Percentiles rank a stretch among this genome's conserved stretches.
phyloP scores from a whole-genome alignment of 2,888 invertebrate genomes.

The Cryptus viduatorius region DNA sequence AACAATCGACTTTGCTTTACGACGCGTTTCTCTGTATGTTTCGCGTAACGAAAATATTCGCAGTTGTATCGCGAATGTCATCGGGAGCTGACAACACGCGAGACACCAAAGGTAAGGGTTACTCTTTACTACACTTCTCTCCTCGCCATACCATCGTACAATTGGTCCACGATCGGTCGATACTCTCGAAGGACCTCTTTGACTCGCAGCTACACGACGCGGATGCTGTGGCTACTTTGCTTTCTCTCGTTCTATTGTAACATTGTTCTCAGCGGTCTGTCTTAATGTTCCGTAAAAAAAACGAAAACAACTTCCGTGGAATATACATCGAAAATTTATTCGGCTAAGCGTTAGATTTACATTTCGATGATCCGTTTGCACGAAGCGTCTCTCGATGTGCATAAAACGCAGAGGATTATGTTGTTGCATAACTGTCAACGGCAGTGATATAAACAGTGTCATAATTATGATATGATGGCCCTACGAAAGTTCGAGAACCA shows the following conservation, averaged over 20 bases:
- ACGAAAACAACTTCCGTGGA: neutral
- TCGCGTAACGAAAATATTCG: conserved; percentile 15
- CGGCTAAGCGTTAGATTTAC: neutral
- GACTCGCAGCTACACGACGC: conserved; percentile 32
- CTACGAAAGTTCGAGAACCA: too few species aligned
- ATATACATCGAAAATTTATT: neutral
- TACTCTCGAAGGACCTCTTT: conserved; percentile 63
- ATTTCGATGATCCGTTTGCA: too few species aligned
- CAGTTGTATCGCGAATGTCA: conserved; percentile 42
- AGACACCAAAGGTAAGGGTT: conserved; percentile 47
- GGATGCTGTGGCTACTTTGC: conserved; percentile 57
- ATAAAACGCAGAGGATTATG: neutral
- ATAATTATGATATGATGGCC: neutral
- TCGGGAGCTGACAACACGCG: conserved; percentile 45
- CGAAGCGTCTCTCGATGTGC: neutral
- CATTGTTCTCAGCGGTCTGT: neutral
- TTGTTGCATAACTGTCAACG: neutral
- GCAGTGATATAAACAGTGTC: neutral
- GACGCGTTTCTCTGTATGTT: conserved; percentile 13
- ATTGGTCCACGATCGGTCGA: conserved; percentile 69
- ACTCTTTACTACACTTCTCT: conserved; percentile 24
- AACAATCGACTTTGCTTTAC: conserved; percentile 30
- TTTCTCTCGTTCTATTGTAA: conserved; percentile 21
- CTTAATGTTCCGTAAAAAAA: neutral
- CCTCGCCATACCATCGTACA: conserved; percentile 53